A percentile compares a stretch with the other conserved stretches of the same genome.
Evolutionary conservation across 2,113 vertebrate species (phyloP).

Genomic region (Machaerirhynchus nigripectus): DNA sequence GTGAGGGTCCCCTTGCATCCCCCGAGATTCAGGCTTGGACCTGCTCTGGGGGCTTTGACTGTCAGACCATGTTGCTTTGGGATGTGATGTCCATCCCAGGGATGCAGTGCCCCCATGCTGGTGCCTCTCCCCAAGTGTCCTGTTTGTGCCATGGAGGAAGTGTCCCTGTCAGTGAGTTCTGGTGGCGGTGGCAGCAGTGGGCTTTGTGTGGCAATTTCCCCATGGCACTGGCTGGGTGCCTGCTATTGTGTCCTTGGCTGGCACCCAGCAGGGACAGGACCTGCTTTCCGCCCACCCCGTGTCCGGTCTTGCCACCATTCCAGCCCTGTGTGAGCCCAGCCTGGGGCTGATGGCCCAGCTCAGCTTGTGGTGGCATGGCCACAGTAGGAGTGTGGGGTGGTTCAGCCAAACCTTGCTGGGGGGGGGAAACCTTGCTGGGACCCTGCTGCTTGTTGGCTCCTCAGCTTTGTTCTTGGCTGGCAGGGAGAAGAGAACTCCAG

Average conservation of each 20-base stretch:
- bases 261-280: neutral
- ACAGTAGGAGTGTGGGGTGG: fast-evolving
- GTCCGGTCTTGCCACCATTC: fast-evolving
- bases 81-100: neutral
- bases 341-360: neutral
- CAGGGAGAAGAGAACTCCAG: neutral
- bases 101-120: fast-evolving
- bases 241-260: neutral
- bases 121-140: neutral
- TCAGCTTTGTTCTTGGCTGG: neutral
- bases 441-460: neutral
- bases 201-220: neutral
- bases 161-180: neutral
- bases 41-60: neutral
- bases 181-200: fast-evolving
- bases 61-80: neutral
- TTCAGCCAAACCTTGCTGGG: neutral
- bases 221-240: neutral
- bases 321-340: fast-evolving
- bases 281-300: neutral
- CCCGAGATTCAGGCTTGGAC: fast-evolving
- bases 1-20: neutral
- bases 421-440: neutral
- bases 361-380: fast-evolving
- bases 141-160: neutral